These are phyloP conservation scores for Leucania comma DNA, from an alignment of 2,888 invertebrate species.

Conservation along the genomic window DNA sequence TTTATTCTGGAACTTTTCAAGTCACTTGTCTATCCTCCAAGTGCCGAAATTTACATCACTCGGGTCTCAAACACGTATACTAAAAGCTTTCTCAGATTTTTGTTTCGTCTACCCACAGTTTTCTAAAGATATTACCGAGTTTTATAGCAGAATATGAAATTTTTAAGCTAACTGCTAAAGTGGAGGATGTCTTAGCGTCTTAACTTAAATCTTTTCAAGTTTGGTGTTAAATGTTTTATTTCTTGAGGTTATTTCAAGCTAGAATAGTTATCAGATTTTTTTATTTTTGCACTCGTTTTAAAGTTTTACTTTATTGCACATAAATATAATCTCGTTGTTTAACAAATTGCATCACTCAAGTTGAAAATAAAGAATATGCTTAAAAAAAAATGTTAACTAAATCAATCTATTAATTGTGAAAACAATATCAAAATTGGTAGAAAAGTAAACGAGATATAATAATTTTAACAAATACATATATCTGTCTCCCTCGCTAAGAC, in stretches of 20 bases:
- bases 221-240: slow-evolving; percentile 26
- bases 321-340: background rate
- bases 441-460: too few relatives aligned
- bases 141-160: slow-evolving; percentile 31
- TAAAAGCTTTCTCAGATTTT: slow-evolving; percentile 69
- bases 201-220: slow-evolving; percentile 9
- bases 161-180: slow-evolving; percentile 12
- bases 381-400: too few relatives aligned
- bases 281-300: background rate
- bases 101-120: slow-evolving; percentile 31
- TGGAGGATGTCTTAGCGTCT: background rate
- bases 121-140: slow-evolving; percentile 33
- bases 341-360: too few relatives aligned
- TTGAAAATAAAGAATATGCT: too few relatives aligned
- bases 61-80: slow-evolving; percentile 67
- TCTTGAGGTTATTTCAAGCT: background rate
- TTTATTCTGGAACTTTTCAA: slow-evolving; percentile 56
- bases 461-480: too few relatives aligned
- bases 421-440: too few relatives aligned
- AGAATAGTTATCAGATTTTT: background rate
- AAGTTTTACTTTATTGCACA: background rate
- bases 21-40: slow-evolving; percentile 71
- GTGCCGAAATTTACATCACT: slow-evolving; percentile 69
- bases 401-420: too few relatives aligned
- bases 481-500: too few relatives aligned